Evolutionary conservation across 2,888 invertebrate species (phyloP), one percentile per base, ranked within the genome.

Genomic region (Adineta ricciae): DNA sequence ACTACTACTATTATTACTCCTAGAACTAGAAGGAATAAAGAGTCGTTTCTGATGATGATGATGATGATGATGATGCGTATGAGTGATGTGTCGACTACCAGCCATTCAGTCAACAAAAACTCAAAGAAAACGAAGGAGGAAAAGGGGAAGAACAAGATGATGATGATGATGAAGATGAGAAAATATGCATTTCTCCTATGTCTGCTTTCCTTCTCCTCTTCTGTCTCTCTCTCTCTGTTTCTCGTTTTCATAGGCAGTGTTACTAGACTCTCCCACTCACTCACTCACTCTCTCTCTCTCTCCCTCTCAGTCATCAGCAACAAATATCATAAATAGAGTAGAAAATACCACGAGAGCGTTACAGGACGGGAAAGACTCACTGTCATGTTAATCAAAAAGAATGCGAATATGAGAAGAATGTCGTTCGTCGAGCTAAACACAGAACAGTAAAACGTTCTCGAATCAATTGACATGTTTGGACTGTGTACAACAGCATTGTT

Each of bases 381-480:
- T 64, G 64, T 64, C 64, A 64, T 64, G 64, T 64, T 64, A 64
- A 64, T 64, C 32, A 64, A 64, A 64, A 64, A 64, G 64, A 64
- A 64, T 64, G 64, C 32, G 64, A 32, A 64, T 14, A 64, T 32
- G 32, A 27, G 16, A 64, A 64, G 64, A 36, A 64, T 64, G 64
- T 19, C 64, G 64, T 64, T 64, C 64, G 64, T 11, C 32, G 32
- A 64, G 64, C 64, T 16, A 27, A 64, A 64, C 46, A 46, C 32
- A 64, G 36, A 64, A 32, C 64, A 64, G 64, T 64, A 16, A 27
- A 64, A 64, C 64, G 32, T 64, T 36, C 32, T 64, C 19, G 64
- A 64, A 32, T 64, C 64, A 64, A 64, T 64, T 64, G 64, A 64
- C 64, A 64, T 64, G 64, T 64, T 64, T 64, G 64, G 64, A 64